Evolutionary conservation across 1,140 invertebrate species (phyloP).

Genomic region (Drosophila seguyi): DNA sequence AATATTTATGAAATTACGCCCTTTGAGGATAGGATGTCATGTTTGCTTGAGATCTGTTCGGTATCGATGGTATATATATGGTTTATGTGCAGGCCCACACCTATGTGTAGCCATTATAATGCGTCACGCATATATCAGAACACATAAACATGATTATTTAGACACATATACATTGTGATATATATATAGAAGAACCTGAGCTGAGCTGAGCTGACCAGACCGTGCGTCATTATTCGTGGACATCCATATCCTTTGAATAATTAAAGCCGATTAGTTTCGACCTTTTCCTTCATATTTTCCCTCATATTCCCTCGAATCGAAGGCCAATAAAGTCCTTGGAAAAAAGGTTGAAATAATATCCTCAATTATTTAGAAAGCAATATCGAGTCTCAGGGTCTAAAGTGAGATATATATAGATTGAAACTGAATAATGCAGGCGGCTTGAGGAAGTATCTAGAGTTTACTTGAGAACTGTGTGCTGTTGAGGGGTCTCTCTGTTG

Average conservation of each 20-base stretch:
- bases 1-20: conserved; percentile 48
- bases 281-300: too few relatives aligned
- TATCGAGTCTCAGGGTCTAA: neutral
- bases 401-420: too few relatives aligned
- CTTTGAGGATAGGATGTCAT: conserved; percentile 4
- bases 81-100: conserved; percentile 4
- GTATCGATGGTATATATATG: conserved; percentile 34
- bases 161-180: neutral
- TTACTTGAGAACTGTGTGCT: neutral
- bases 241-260: conserved; percentile 22
- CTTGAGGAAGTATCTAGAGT: neutral
- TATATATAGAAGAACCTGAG: conserved; percentile 5
- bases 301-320: neutral
- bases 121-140: conserved; percentile 17
- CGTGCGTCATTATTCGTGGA: conserved; percentile 28
- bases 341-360: neutral
- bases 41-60: conserved; percentile 27
- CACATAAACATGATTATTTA: conserved; percentile 12
- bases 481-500: neutral
- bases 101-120: conserved; percentile 4
- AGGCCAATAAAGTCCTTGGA: conserved; percentile 8
- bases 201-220: neutral
- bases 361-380: conserved; percentile 27
- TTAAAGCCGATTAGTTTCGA: conserved; percentile 22
- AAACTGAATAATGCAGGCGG: neutral